phyloP scores from a whole-genome alignment of 2,888 invertebrate genomes.

The Oxyteleia sp. region DNA sequence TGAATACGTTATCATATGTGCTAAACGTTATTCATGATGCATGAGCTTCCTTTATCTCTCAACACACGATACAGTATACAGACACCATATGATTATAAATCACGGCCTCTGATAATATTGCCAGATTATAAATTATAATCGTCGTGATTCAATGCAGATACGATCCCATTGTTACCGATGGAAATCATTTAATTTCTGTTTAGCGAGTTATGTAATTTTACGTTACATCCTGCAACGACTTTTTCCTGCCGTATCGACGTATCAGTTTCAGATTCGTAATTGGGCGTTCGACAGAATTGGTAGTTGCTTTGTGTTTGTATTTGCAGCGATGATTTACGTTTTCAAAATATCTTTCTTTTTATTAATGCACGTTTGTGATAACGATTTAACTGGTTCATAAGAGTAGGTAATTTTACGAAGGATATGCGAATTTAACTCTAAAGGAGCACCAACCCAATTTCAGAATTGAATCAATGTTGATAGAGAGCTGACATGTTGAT shows the following conservation, averaged over 20 bases:
- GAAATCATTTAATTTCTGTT: conserved; percentile 52
- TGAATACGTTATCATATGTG: conserved; percentile 67
- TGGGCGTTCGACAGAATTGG: not conserved
- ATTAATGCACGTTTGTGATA: too few relatives aligned
- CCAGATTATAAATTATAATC: conserved; percentile 62
- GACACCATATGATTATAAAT: conserved; percentile 59
- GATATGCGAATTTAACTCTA: too few relatives aligned
- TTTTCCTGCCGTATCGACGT: not conserved
- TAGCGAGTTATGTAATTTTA: conserved; percentile 38
- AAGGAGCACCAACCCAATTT: too few relatives aligned
- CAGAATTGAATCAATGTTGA: too few relatives aligned
- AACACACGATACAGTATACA: conserved; percentile 20
- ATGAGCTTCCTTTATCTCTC: conserved; percentile 58
- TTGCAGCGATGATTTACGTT: too few relatives aligned
- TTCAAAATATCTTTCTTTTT: too few relatives aligned
- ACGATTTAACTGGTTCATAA: too few relatives aligned
- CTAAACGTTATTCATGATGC: conserved; percentile 67
- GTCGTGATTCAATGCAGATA: conserved; percentile 59
- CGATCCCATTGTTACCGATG: conserved; percentile 52
- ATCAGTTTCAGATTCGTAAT: not conserved
- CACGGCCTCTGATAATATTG: conserved; percentile 52
- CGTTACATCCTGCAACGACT: conserved; percentile 10
- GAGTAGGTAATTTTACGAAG: too few relatives aligned
- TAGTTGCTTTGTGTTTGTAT: too few relatives aligned
- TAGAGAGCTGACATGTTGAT: too few relatives aligned